Evolutionary conservation across 2,797 vertebrate species (phyloP).

Genomic region (Danio albolineatus): DNA sequence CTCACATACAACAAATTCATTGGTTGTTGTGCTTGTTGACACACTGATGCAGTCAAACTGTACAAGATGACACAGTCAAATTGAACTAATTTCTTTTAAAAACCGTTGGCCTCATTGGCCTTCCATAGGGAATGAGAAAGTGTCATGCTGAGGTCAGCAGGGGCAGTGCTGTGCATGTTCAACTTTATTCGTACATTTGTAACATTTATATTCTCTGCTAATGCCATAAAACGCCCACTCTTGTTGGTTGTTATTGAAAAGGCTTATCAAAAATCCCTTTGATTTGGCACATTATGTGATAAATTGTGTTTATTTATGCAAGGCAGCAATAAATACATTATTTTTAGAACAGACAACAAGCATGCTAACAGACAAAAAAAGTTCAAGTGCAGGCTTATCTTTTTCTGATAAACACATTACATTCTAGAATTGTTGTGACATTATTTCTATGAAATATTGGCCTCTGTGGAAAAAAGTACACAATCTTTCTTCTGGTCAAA

Average conservation of each 20-base stretch:
- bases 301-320: conserved; percentile 55
- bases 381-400: conserved; percentile 68
- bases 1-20: no score
- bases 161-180: conserved; percentile 57
- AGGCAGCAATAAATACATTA: conserved; percentile 70
- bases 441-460: conserved; percentile 77
- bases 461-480: conserved; percentile 82
- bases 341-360: conserved; percentile 65
- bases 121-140: conserved; percentile 40
- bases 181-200: conserved; percentile 29
- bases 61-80: background rate
- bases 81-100: background rate
- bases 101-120: background rate
- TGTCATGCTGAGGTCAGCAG: conserved; percentile 56
- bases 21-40: background rate
- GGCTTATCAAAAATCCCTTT: conserved; percentile 38
- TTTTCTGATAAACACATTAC: conserved; percentile 63
- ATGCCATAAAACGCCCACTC: conserved; percentile 6
- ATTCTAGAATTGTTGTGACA: conserved; percentile 71
- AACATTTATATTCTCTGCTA: conserved; percentile 32
- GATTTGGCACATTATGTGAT: conserved; percentile 46
- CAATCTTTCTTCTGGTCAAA: conserved; percentile 72
- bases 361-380: conserved; percentile 76
- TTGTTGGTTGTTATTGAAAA: conserved; percentile 35
- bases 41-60: background rate